Base-by-base conservation (phyloP, 2,797 vertebrate genomes). In the Sebastes miniatus region DNA sequence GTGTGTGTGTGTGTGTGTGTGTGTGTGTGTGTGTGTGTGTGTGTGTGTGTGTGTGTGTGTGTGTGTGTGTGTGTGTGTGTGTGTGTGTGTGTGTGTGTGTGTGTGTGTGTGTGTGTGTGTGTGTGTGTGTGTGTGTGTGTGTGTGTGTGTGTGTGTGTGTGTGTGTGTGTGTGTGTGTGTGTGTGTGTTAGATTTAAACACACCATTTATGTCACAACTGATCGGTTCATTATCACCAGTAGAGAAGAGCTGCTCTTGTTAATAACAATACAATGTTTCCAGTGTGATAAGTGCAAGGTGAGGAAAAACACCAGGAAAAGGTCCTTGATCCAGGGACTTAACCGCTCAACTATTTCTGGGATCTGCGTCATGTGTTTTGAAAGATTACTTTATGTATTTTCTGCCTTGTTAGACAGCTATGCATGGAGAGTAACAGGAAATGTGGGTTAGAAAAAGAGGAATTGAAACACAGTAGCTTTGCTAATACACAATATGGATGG, bases 1-100 rank as follows among this genome's bases (percentile, higher is more conserved):
- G 56, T 12, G 25, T 96, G 52, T 93, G 90, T 66, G 43, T 47
- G 34, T 78, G 47, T 50, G 36, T 79, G 56, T 12, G 25, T 96
- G 52, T 93, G 90, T 66, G 43, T 47, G 34, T 78, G 47, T 50
- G 36, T 79, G 56, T 12, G 25, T 96, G 52, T 93, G 90, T 66
- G 43, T 47, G 34, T 78, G 47, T 50, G 36, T 79, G 56, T 12
- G 25, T 96, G 52, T 93, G 90, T 66, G 43, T 47, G 34, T 78
- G 47, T 50, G 36, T 79, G 56, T 12, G 25, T 96, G 52, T 93
- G 90, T 66, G 43, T 47, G 34, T 78, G 47, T 50, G 36, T 79
- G 56, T 12, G 25, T 96, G 52, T 93, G 90, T 66, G 43, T 47
- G 34, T 78, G 47, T 50, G 36, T 79, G 56, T 12, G 25, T 96